Evolutionary conservation across 2,113 vertebrate species (phyloP).

Genomic region (Heteronetta atricapilla): DNA sequence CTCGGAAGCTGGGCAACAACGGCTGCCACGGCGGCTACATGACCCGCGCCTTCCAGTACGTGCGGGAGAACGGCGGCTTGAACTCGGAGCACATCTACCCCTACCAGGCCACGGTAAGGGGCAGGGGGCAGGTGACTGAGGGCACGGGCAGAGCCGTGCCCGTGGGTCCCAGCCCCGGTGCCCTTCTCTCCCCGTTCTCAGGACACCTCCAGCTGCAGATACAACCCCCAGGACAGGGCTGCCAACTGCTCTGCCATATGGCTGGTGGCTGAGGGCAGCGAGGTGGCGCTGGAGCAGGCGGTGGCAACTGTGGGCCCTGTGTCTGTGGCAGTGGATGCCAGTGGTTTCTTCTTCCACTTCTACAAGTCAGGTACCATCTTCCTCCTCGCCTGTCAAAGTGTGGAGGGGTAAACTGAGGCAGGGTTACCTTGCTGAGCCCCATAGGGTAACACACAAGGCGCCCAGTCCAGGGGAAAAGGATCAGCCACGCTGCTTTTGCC

Average conservation of each 20-base stretch:
- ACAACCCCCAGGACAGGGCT: background rate
- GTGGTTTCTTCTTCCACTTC: slow-evolving; percentile 11
- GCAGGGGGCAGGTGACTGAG: accelerated
- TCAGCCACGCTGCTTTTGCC: background rate
- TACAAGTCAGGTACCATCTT: background rate
- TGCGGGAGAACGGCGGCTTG: background rate
- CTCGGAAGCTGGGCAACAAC: background rate
- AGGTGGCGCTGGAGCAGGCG: background rate
- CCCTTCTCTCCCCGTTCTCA: background rate
- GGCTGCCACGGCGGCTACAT: slow-evolving; percentile 1
- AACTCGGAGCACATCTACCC: slow-evolving; percentile 48
- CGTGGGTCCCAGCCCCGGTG: accelerated
- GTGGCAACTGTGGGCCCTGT: background rate
- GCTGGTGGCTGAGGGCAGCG: background rate
- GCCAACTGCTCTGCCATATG: background rate
- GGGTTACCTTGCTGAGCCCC: background rate
- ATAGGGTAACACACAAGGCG: too few species aligned
- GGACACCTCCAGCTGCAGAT: slow-evolving; percentile 3
- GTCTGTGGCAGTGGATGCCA: background rate
- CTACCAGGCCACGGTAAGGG: slow-evolving; percentile 24
- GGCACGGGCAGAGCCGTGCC: accelerated
- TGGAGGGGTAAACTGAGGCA: background rate
- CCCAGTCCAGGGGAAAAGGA: too few species aligned
- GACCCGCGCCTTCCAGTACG: slow-evolving; percentile 28
- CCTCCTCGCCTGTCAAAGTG: accelerated